These are phyloP conservation scores for Vanacampus margaritifer DNA, from an alignment of 2,113 vertebrate genomes.

Conservation along the genomic window DNA sequence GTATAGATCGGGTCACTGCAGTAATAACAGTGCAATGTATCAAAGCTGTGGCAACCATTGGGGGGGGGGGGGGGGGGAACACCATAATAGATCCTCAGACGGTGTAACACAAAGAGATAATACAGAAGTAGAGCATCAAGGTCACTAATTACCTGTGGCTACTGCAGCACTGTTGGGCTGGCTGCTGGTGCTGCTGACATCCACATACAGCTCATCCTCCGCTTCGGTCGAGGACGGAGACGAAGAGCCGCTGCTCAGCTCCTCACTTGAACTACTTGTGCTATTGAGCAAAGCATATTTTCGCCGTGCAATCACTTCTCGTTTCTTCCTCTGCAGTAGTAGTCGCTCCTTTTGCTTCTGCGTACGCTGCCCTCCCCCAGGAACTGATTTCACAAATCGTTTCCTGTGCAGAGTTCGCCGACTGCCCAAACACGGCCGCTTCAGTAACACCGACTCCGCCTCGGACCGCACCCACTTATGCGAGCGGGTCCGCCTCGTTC, in stretches of 20 bases:
- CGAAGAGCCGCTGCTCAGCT: slow-evolving; percentile 87
- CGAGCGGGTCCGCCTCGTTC: slow-evolving; percentile 82
- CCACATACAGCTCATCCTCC: slow-evolving; percentile 91
- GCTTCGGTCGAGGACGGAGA: slow-evolving; percentile 90
- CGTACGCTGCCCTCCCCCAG: slow-evolving; percentile 82
- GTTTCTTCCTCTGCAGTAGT: slow-evolving; percentile 91
- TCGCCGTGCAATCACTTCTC: slow-evolving; percentile 87
- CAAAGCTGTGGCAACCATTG: neutral
- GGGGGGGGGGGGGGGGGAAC: no score
- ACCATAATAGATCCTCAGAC: no score
- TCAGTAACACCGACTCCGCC: slow-evolving; percentile 86
- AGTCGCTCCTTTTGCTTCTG: slow-evolving; percentile 94
- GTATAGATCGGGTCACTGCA: neutral
- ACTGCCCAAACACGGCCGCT: slow-evolving; percentile 86
- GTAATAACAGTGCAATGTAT: neutral
- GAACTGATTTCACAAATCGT: slow-evolving; percentile 83
- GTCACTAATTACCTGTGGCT: slow-evolving; percentile 81
- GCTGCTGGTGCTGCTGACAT: slow-evolving; percentile 83
- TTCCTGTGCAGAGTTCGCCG: slow-evolving; percentile 85
- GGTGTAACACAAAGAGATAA: slow-evolving; percentile 1
- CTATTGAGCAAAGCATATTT: slow-evolving; percentile 92
- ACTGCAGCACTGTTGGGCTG: slow-evolving; percentile 83
- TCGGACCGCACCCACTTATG: slow-evolving; percentile 91
- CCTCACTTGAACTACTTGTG: slow-evolving; percentile 95
- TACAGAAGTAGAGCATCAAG: neutral